Evolutionary conservation across 2,797 vertebrate species (phyloP).

Genomic region (Ctenopoma kingsleyae): DNA sequence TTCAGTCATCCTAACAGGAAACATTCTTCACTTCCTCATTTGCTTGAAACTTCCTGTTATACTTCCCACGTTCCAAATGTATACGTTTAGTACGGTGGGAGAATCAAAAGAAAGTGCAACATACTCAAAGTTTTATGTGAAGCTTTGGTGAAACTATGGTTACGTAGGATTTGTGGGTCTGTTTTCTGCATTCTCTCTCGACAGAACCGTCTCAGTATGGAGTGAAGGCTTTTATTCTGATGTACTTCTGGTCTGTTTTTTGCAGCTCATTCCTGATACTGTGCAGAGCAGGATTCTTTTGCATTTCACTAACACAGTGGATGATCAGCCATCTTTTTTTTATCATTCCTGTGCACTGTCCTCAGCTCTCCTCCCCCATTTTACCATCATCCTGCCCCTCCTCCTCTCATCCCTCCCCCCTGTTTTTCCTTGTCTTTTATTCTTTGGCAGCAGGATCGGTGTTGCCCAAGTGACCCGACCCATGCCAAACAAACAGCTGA

Average conservation of each 20-base stretch:
- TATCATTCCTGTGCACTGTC: constrained; percentile 20
- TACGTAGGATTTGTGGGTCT: not conserved
- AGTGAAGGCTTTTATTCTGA: not conserved
- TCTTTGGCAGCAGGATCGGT: constrained; percentile 61
- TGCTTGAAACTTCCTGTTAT: not conserved
- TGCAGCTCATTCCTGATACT: not conserved
- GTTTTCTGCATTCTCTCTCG: not conserved
- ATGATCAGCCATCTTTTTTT: constrained; percentile 23
- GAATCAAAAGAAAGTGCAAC: not conserved
- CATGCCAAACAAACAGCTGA: constrained; percentile 75
- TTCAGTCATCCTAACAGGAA: constrained; percentile 5
- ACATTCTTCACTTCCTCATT: not conserved
- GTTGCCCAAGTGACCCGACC: constrained; percentile 71
- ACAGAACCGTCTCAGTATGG: not conserved
- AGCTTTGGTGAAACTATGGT: not conserved
- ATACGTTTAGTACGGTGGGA: too few species aligned
- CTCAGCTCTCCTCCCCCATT: constrained; percentile 27
- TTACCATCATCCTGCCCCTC: constrained; percentile 47
- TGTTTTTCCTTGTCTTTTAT: constrained; percentile 40
- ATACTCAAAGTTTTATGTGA: not conserved
- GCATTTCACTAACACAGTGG: not conserved
- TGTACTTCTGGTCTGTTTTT: not conserved
- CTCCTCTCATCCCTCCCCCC: constrained; percentile 4
- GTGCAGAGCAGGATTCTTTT: not conserved
- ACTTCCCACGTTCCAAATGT: too few species aligned